A percentile compares a stretch with the other conserved stretches of the same genome.
Evolutionary conservation across 2,113 vertebrate genomes (phyloP).

Genomic region (Montifringilla adamsi): DNA sequence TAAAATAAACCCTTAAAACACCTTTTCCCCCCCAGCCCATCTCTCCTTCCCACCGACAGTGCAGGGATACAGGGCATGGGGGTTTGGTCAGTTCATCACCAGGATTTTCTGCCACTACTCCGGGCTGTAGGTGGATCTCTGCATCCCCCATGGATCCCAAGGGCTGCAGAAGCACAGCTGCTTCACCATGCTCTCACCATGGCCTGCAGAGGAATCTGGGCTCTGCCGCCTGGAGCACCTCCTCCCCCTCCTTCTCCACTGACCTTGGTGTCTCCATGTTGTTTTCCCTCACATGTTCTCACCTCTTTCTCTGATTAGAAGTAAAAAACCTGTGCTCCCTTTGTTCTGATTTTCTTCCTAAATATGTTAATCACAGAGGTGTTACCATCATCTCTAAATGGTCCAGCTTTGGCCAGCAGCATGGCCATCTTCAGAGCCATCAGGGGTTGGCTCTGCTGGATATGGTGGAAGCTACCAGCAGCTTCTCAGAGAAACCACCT

Average conservation of each 20-base stretch:
- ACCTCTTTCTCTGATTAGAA: neutral
- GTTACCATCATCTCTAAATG: neutral
- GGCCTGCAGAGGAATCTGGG: neutral
- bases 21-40: neutral
- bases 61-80: too few species aligned
- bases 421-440: neutral
- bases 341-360: neutral
- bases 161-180: too few species aligned
- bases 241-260: neutral
- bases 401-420: neutral
- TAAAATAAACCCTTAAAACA: neutral
- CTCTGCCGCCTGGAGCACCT: fast-evolving
- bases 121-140: neutral
- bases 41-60: neutral
- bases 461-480: neutral
- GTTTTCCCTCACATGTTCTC: neutral
- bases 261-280: neutral
- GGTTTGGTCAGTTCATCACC: neutral
- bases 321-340: neutral
- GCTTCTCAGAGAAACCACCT: neutral
- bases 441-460: neutral
- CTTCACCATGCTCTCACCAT: neutral
- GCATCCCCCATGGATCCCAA: neutral
- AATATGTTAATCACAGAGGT: neutral
- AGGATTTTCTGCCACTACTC: too few species aligned